Evolutionary conservation across 2,888 invertebrate species (phyloP).

Genomic region (Rotaria sp.): DNA sequence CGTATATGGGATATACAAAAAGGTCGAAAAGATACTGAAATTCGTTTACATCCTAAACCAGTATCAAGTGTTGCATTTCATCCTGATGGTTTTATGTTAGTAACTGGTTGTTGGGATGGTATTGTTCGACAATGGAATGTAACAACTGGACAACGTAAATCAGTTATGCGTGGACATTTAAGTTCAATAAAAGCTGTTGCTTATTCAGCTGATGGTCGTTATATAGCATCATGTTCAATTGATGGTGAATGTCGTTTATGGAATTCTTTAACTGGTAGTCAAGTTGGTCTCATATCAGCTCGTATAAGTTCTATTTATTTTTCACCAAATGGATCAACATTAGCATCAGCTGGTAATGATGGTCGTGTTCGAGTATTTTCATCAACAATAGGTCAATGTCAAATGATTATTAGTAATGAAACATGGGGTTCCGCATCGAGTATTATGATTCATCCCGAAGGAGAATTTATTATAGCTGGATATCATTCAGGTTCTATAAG

Average conservation of each 20-base stretch:
- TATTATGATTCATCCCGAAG: constrained; percentile 41
- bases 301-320: constrained; percentile 52
- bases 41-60: constrained; percentile 45
- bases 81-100: constrained; percentile 50
- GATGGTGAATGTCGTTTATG: constrained; percentile 54
- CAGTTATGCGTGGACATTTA: constrained; percentile 52
- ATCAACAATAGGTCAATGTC: constrained; percentile 34
- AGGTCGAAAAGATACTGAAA: constrained; percentile 43
- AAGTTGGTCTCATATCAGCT: constrained; percentile 50
- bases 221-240: constrained; percentile 53
- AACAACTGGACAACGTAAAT: constrained; percentile 49
- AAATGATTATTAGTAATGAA: constrained; percentile 31
- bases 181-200: constrained; percentile 51
- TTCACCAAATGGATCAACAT: constrained; percentile 48
- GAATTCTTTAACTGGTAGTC: constrained; percentile 50
- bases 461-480: constrained; percentile 48
- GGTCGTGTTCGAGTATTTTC: constrained; percentile 50
- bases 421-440: constrained; percentile 17
- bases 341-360: constrained; percentile 53
- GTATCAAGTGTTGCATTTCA: constrained; percentile 55
- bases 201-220: constrained; percentile 50
- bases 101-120: constrained; percentile 54
- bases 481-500: constrained; percentile 49
- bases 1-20: constrained; percentile 49
- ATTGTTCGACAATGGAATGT: constrained; percentile 51